phyloP scores from a whole-genome alignment of 2,888 invertebrate species.

The Sepioteuthis lessoniana region DNA sequence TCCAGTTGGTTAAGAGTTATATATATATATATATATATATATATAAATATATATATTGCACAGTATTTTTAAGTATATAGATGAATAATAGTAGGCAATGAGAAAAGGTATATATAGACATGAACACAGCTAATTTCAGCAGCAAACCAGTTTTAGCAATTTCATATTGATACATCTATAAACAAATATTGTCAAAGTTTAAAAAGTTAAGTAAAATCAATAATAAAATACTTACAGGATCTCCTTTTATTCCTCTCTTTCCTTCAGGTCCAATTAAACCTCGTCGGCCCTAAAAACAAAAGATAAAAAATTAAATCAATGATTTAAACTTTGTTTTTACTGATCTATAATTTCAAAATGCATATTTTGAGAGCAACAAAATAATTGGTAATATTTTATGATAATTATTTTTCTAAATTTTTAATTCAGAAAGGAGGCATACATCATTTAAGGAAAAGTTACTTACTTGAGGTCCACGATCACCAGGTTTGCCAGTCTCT shows the following conservation, averaged over 20 bases:
- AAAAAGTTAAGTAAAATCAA: neutral
- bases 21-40: no score
- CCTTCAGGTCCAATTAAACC: constrained; percentile 62
- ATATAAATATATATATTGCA: no score
- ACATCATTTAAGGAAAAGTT: neutral
- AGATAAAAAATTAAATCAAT: neutral
- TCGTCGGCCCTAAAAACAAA: constrained; percentile 58
- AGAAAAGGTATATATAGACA: neutral
- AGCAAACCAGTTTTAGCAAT: neutral
- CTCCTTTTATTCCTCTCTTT: constrained; percentile 62
- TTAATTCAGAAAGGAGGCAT: neutral
- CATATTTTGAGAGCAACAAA: neutral
- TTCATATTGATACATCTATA: neutral
- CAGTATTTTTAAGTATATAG: no score
- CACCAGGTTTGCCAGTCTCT: constrained; percentile 49
- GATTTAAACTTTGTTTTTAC: neutral
- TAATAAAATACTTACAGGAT: constrained; percentile 55
- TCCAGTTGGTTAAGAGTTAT: no score
- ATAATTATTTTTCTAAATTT: neutral
- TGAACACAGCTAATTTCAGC: neutral
- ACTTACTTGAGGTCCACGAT: constrained; percentile 48
- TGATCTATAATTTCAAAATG: no score
- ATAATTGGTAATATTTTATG: neutral
- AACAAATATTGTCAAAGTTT: neutral
- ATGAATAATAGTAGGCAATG: no score